These are phyloP conservation scores for Laodelphax striatellus DNA, from an alignment of 1,140 invertebrate species.

Conservation along the genomic window DNA sequence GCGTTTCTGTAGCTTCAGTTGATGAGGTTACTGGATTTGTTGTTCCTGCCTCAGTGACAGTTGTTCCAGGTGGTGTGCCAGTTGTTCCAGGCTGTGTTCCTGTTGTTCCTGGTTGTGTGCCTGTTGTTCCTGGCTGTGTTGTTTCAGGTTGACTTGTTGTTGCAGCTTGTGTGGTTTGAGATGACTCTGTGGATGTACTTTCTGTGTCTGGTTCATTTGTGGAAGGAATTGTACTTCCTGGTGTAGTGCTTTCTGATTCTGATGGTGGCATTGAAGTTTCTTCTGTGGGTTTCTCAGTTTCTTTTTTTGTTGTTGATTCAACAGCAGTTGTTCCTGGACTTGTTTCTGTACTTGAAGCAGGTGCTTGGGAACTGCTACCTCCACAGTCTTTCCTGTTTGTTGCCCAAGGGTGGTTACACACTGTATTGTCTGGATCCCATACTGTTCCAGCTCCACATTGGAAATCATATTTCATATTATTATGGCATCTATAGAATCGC, in stretches of 20 bases:
- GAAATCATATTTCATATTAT: constrained; percentile 47
- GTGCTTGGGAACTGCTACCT: background rate
- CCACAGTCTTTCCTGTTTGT: constrained; percentile 30
- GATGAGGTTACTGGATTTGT: constrained; percentile 9
- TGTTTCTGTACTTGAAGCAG: constrained; percentile 1
- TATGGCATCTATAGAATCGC: constrained; percentile 55
- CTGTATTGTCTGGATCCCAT: constrained; percentile 44
- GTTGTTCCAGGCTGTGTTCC: constrained; percentile 3
- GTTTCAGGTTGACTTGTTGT: constrained; percentile 18
- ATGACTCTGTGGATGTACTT: constrained; percentile 4
- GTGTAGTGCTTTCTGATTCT: constrained; percentile 23
- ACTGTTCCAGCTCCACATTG: constrained; percentile 49
- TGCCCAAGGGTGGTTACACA: constrained; percentile 46
- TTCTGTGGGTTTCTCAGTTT: constrained; percentile 16
- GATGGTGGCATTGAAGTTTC: constrained; percentile 17
- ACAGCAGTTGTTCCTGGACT: constrained; percentile 23
- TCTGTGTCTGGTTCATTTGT: constrained; percentile 2
- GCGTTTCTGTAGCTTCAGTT: constrained; percentile 10
- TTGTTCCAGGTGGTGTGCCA: constrained; percentile 5
- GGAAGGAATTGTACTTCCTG: constrained; percentile 20
- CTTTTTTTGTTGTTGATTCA: constrained; percentile 21
- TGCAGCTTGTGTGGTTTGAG: constrained; percentile 7
- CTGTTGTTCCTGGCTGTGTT: constrained; percentile 23
- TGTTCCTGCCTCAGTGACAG: constrained; percentile 9
- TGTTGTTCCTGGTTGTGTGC: constrained; percentile 10